Evolutionary conservation across 2,797 vertebrate species (phyloP).

Genomic region (Agapornis canus): DNA sequence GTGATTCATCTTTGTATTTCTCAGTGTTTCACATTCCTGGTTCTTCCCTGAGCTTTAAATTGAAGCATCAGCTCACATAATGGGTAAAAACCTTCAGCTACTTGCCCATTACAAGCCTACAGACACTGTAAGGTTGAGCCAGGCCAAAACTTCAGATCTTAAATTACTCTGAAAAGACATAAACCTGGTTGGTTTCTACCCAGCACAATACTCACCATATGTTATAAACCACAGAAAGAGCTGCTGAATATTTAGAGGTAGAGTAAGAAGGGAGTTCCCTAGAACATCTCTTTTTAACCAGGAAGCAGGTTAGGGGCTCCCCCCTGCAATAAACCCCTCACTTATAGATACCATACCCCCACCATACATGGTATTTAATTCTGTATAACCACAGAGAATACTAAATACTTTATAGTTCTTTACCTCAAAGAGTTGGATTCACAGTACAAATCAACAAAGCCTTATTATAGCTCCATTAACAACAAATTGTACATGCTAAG

Average conservation of each 20-base stretch:
- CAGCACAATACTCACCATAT: background rate
- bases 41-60: background rate
- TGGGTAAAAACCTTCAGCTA: background rate
- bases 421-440: background rate
- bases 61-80: background rate
- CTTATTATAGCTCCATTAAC: slow-evolving; percentile 10
- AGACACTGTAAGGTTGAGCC: background rate
- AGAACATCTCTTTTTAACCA: background rate
- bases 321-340: background rate
- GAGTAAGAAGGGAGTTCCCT: background rate
- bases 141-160: background rate
- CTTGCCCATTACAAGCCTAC: background rate
- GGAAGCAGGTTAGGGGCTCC: background rate
- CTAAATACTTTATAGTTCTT: background rate
- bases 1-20: background rate
- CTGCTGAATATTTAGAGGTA: background rate
- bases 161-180: background rate
- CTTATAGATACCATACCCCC: background rate
- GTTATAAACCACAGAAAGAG: background rate
- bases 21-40: background rate
- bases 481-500: slow-evolving; percentile 1
- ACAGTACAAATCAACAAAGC: background rate
- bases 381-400: background rate
- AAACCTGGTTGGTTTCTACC: background rate
- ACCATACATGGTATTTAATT: background rate